Conservation (phyloP, 2,797 vertebrate genomes). For the Carduelis carduelis region DNA sequence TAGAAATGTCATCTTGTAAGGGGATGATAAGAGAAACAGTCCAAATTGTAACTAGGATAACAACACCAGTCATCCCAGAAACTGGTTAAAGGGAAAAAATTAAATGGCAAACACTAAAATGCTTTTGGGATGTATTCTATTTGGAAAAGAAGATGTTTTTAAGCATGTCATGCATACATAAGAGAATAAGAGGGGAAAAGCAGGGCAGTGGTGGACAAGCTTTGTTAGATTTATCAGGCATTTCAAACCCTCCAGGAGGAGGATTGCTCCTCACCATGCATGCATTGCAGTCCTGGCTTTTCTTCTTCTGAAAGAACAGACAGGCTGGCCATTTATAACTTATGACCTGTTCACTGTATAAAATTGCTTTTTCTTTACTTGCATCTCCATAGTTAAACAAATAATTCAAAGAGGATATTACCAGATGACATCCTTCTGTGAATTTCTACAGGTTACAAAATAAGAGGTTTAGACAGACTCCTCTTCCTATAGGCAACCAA, state of each 20-base stretch:
- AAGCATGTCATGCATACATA: fast-evolving
- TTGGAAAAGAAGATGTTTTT: background rate
- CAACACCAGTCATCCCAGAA: background rate
- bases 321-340: background rate
- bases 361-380: background rate
- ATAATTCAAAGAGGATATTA: background rate
- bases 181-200: background rate
- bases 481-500: background rate
- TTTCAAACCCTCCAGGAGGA: background rate
- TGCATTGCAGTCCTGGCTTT: background rate
- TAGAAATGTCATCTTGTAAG: background rate
- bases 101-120: background rate
- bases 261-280: background rate
- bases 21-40: background rate
- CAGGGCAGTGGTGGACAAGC: background rate
- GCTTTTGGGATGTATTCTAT: background rate
- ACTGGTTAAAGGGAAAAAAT: background rate
- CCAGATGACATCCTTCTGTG: background rate
- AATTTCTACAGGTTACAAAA: background rate
- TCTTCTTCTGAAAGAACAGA: background rate
- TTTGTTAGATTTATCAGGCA: background rate
- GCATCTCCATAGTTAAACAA: background rate
- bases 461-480: background rate
- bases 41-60: background rate
- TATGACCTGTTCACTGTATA: background rate